Base-by-base conservation (phyloP, 2,797 vertebrate species). In the Menidia menidia region DNA sequence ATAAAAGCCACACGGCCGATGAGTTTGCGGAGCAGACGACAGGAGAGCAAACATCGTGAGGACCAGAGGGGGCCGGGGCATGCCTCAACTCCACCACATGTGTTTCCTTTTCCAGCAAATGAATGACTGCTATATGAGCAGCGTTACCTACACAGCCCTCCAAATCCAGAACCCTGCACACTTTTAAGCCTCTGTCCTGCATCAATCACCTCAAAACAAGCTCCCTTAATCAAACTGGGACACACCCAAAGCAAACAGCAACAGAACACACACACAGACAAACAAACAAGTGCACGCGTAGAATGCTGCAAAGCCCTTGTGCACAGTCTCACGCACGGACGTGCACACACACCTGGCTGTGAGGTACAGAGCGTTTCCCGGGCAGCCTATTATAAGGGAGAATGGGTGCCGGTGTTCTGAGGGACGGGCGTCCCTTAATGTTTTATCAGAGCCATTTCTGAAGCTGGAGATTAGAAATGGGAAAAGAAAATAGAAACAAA, bases 61-160 rank as follows among this genome's bases (percentile, higher is more conserved):
- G 62, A 73, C 7, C 51, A 33, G 54, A 80, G 59, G 54, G 64
- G 73, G 56, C 19, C 51, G 25, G 69, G 33, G 11, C 54, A 50
- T 62, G 62, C 65, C 67, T 56, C 69, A 59, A 71, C 72, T 54
- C 73, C 61, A 47, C 63, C 61, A 64, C 75, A 72, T 64, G 77
- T 67, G 68, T 82, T 70, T 72, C 13, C 52, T 68, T 64, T 19
- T 59, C 69, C 60, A 79, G 70, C 73, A 72, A 91, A 92, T 91
- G 70, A 90, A 90, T 88, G 86, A 93, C 88, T 91, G 79, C 88
- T 90, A 89, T 84, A 81, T 80, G 35, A 6, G 75, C 82, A 74
- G 69, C 76, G 71, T 87, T 89, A 92, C 88, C 92, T 93, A 93
- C 88, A 92, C 82, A 80, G 65, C 77, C 78, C 65, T 73, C 59